Evolutionary conservation across 2,113 vertebrate genomes (phyloP).

Genomic region (Oceanites oceanicus): DNA sequence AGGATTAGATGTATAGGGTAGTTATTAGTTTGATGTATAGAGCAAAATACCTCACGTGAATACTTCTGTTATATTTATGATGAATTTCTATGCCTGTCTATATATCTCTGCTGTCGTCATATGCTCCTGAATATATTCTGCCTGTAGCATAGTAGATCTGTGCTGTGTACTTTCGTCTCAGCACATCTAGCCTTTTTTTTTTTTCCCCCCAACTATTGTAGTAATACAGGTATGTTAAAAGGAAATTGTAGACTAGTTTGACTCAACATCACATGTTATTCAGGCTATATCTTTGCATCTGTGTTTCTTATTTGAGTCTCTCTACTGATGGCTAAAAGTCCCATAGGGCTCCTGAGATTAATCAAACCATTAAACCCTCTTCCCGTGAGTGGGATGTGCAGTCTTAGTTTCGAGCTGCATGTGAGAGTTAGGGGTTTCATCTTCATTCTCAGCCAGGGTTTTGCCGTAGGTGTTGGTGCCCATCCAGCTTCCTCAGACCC

Average conservation of each 20-base stretch:
- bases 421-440: accelerated
- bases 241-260: background rate
- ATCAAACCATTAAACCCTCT: background rate
- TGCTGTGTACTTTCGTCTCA: background rate
- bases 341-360: background rate
- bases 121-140: background rate
- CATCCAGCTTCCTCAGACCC: background rate
- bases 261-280: background rate
- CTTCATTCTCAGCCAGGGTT: background rate
- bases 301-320: background rate
- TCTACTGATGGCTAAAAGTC: background rate
- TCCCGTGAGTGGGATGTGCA: too few species aligned
- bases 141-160: background rate
- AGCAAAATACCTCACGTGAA: background rate
- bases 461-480: background rate
- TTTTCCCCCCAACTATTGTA: background rate
- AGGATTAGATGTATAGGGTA: background rate
- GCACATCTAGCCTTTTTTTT: background rate
- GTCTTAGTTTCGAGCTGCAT: background rate
- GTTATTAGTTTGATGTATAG: background rate
- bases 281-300: background rate
- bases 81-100: background rate
- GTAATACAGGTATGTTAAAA: background rate
- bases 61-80: background rate
- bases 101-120: background rate